Evolutionary conservation across 2,888 invertebrate genomes (phyloP).

Genomic region (Atethmia centrago): DNA sequence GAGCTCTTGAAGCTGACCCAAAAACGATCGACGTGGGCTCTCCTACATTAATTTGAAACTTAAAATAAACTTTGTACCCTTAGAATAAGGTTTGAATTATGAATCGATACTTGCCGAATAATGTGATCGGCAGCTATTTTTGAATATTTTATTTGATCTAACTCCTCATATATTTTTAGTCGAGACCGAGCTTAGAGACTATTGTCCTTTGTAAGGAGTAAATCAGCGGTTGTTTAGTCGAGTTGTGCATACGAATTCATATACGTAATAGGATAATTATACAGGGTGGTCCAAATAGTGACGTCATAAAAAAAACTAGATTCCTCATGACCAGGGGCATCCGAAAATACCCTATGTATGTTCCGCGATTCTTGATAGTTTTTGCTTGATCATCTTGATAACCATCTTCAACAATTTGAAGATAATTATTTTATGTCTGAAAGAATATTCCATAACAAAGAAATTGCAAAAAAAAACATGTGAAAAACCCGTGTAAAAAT

Average conservation of each 20-base stretch:
- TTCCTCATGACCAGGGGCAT: too few relatives aligned
- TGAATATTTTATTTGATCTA: constrained; percentile 42
- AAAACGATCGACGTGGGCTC: constrained; percentile 21
- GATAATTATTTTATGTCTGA: too few relatives aligned
- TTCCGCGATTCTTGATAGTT: too few relatives aligned
- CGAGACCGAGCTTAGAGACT: constrained; percentile 35
- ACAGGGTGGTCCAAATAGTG: too few relatives aligned
- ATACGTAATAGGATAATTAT: constrained; percentile 34
- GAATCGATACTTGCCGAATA: constrained; percentile 44
- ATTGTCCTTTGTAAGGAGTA: constrained; percentile 48
- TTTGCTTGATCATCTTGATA: too few relatives aligned
- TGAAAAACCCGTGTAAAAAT: too few relatives aligned
- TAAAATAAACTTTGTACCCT: constrained; percentile 27
- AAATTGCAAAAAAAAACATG: too few relatives aligned
- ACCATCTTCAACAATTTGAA: too few relatives aligned
- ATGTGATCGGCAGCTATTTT: constrained; percentile 30
- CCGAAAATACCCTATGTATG: too few relatives aligned
- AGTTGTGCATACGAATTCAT: constrained; percentile 52
- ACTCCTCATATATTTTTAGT: constrained; percentile 36
- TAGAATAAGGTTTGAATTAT: constrained; percentile 41
- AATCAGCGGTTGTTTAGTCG: constrained; percentile 49
- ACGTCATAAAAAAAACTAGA: too few relatives aligned
- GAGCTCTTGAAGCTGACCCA: constrained; percentile 7
- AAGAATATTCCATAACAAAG: too few relatives aligned
- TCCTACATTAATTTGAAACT: constrained; percentile 23